Evolutionary conservation across 2,888 invertebrate genomes (phyloP), one percentile per base, ranked within the genome.

Genomic region (Eumacrocentrus americanus): DNA sequence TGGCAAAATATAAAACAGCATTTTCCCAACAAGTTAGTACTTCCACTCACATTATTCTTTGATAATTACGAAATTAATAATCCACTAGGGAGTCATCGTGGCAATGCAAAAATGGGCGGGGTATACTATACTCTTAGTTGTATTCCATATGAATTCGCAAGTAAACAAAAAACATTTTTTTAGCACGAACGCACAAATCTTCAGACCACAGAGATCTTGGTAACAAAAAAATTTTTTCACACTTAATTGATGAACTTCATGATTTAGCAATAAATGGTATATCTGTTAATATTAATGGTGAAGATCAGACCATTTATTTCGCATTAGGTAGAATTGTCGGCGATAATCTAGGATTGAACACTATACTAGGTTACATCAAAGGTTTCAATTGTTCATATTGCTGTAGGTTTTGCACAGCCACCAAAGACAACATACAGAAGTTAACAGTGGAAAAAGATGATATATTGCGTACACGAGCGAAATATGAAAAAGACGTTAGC

Each of bases 401-500:
- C 56, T 75, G 74, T 59, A 61, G 76, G 48, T 65, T 72, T 50
- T 73, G 72, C 65, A 65, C 57, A 66, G 55, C 53, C 14, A 44
- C 44, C 37, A 62, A 63, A 46, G 40, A 60, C 38, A 65, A 66
- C 46, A 63, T 62, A n/a, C 44, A 61, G 44, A 58, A 11, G 29
- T 51, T 65, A 55, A 48, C 20, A 35, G 16, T 12, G n/a, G 64
- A 69, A 68, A 55, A 67, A 40, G 14, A 22, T 59, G 2, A 18
- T 22, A 23, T 57, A 18, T 40, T 70, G 16, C 58, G 71, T 38
- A 65, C 65, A 37, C 42, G 38, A 52, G 40, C 62, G 44, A 71
- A 70, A 65, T 66, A 67, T 44, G 53, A 54, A 12, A 7, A 37
- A 40, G 66, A 67, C 63, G 37, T 67, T 42, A 16, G n/a, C n/a